A percentile compares a stretch with the other conserved stretches of the same genome.
Evolutionary conservation across 2,797 vertebrate genomes (phyloP).

Genomic region (Meda fulgida): DNA sequence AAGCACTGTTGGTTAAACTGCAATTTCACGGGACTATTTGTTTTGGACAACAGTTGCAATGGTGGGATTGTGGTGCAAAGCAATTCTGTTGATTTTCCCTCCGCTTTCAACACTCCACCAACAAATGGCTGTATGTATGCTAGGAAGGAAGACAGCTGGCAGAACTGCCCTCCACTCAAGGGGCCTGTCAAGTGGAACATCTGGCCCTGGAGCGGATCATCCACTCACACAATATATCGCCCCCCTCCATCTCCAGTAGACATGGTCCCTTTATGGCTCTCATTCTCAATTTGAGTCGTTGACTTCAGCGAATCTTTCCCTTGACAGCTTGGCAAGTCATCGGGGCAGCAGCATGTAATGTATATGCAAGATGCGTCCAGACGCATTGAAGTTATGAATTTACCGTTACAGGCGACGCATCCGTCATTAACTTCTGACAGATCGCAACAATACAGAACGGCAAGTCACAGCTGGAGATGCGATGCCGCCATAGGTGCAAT

Average conservation of each 20-base stretch:
- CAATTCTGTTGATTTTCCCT: constrained; percentile 32
- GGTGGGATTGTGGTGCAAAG: background rate
- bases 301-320: constrained; percentile 28
- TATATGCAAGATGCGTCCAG: constrained; percentile 9
- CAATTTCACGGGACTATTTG: constrained; percentile 24
- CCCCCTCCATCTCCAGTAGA: constrained; percentile 21
- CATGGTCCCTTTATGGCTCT: constrained; percentile 22
- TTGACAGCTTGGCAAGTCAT: constrained; percentile 30
- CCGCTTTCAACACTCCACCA: constrained; percentile 14
- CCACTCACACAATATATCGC: constrained; percentile 45
- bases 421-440: constrained; percentile 24
- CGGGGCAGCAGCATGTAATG: constrained; percentile 27
- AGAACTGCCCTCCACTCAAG: constrained; percentile 50
- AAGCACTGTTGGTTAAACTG: background rate
- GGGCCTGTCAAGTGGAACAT: constrained; percentile 65
- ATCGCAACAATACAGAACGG: constrained; percentile 6
- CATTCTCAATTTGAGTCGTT: constrained; percentile 35
- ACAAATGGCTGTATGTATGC: constrained; percentile 38
- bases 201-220: constrained; percentile 60
- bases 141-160: constrained; percentile 62
- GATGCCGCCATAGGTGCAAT: background rate
- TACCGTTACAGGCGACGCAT: background rate
- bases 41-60: constrained; percentile 21
- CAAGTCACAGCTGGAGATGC: constrained; percentile 27
- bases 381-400: constrained; percentile 11